These are phyloP conservation scores for Malacosoma neustria DNA, from an alignment of 2,888 invertebrate species.

Conservation along the genomic window DNA sequence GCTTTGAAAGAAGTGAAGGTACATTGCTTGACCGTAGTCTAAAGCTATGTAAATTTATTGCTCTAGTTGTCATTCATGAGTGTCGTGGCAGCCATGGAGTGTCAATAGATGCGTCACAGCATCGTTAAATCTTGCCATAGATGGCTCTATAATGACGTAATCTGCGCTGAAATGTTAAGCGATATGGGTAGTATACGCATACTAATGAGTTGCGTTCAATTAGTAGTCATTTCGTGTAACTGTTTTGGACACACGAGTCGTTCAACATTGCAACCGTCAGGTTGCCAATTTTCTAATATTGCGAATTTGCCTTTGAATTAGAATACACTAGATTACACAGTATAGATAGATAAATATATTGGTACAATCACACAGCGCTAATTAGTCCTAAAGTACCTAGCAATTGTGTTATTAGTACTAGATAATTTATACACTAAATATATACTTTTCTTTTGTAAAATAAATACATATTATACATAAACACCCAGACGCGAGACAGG, in stretches of 20 bases:
- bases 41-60: not conserved
- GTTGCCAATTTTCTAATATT: conserved; percentile 1
- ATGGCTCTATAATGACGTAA: conserved; percentile 25
- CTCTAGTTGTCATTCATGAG: not conserved
- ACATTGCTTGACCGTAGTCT: too few relatives aligned
- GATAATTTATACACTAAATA: too few relatives aligned
- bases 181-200: conserved; percentile 28
- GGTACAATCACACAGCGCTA: too few relatives aligned
- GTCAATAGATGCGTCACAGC: conserved; percentile 1
- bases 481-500: too few relatives aligned
- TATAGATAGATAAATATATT: too few relatives aligned
- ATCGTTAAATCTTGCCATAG: conserved; percentile 5
- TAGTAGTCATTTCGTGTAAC: conserved; percentile 22
- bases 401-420: too few relatives aligned
- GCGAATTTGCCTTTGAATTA: conserved; percentile 1
- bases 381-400: too few relatives aligned
- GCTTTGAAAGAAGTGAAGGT: too few relatives aligned
- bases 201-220: conserved; percentile 25
- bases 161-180: conserved; percentile 19
- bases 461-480: too few relatives aligned
- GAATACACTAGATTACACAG: not conserved
- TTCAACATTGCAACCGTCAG: conserved; percentile 1
- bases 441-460: too few relatives aligned
- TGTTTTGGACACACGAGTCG: conserved; percentile 6
- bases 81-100: not conserved